Base-by-base conservation (phyloP, 2,113 vertebrate species). In the Cephalopholis sonnerati region DNA sequence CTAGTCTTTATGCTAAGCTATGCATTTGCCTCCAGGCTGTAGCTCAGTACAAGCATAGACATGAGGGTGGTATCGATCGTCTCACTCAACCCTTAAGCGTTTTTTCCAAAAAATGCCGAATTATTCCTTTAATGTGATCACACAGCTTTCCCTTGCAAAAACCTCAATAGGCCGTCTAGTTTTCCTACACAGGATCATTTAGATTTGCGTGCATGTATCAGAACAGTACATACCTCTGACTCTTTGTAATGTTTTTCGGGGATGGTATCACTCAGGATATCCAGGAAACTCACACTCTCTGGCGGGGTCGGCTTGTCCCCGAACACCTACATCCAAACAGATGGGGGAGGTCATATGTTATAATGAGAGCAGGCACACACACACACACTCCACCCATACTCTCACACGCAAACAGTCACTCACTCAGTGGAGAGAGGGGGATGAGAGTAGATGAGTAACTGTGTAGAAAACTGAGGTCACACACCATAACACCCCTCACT, bases 221-320 rank as follows among this genome's bases (percentile, higher is more conserved):
- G 48, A 50, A 50, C 16, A 18, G 48, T 48, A 17, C 48, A 15
- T 55, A 95, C 95, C 94, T 96, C 95, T 7, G 89, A 74, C 41
- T 92, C 81, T 85, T 89, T 94, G 85, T 95, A 95, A 85, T 95
- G 87, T 71, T 92, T 96, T 24, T 95, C 95, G 29, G 95, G 95
- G 77, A 95, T 93, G 18, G 94, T 93, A 88, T 96, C 95, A 74
- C 65, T 91, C 71, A 96, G 83, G 84, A 96, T 96, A 79, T 96
- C 95, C 89, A 96, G 81, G 83, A 93, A 93, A 81, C 74, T 88
- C 62, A 96, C 92, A 10, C 81, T 85, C 67, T 91, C 88, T 53
- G 79, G 73, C 7, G 94, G 91, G 54, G 94, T 95, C 29, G 95
- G 93, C 17, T 41, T 87, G 87, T 94, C 95, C 77, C 87, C 93